Evolutionary conservation across 2,113 vertebrate species (phyloP), one percentile per base, ranked within the genome.

Genomic region (Megaleporinus macrocephalus): DNA sequence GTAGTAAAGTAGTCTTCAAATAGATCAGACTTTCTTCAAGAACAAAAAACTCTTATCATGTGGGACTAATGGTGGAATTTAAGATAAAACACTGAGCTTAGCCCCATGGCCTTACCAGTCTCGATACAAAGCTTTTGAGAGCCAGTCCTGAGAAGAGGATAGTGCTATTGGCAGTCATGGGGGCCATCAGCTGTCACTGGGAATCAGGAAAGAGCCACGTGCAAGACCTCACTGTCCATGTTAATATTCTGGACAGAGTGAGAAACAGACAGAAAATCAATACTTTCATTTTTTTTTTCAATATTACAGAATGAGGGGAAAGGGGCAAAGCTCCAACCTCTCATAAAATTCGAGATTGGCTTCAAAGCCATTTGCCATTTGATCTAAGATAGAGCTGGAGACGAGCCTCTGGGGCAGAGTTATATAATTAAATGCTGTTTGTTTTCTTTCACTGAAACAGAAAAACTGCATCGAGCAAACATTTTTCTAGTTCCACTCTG

Each of bases 241-340:
- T 92, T 90, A 91, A 92, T 91, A 92, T 91, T 90, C 90, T 86
- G 86, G 78, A 87, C 85, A 84, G 89, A 88, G 87, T 79, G 51
- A 90, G 87, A 87, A 91, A 87, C 88, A 86, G 91, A 91, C 91
- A 89, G 88, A 89, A 92, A 92, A 92, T 93, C 92, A 82, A 93
- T 92, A 65, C 2, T 83, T 88, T 90, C 87, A 91, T 92, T 90
- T 92, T 88, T 87, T 82, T 65, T 86, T 85, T 87, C 82, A 86
- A 90, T 92, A 90, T 92, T 89, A 91, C 83, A 91, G 85, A 89
- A 80, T 83, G 83, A 81, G 72, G 76, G 85, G 83, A 86, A 87
- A 83, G 84, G 83, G 78, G 83, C 82, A 85, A 84, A 87, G 83
- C 82, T 78, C 69, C 85, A 85, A 86, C 80, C 86, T 76, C 82